A percentile compares a stretch with the other conserved stretches of the same genome.
These are phyloP conservation scores for Symphodus melops DNA, from an alignment of 2,113 vertebrate genomes.

Conservation along the genomic window DNA sequence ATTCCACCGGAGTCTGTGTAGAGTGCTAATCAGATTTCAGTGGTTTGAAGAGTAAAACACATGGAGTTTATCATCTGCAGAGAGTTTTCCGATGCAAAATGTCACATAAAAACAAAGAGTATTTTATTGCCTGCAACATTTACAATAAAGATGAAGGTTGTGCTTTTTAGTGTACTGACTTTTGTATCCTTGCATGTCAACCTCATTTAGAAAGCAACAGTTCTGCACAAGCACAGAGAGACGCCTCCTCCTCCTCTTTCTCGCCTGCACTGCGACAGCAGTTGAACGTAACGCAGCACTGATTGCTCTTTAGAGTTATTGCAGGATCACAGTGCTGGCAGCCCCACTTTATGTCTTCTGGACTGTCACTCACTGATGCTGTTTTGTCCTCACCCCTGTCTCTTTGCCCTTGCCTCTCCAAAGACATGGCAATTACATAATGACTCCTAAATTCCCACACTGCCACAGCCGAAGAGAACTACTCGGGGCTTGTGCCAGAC, in stretches of 20 bases:
- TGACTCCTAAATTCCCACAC: slow-evolving; percentile 56
- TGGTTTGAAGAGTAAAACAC: slow-evolving; percentile 96
- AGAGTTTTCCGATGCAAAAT: not conserved
- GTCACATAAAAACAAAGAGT: not conserved
- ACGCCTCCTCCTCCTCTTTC: slow-evolving; percentile 18
- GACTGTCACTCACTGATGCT: slow-evolving; percentile 62
- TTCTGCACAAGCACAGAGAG: slow-evolving; percentile 71
- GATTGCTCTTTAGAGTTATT: slow-evolving; percentile 67
- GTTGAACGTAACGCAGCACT: slow-evolving; percentile 34
- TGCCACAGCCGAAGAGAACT: slow-evolving; percentile 35
- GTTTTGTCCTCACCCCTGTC: slow-evolving; percentile 54
- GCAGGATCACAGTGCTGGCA: slow-evolving; percentile 59
- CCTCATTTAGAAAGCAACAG: slow-evolving; percentile 45
- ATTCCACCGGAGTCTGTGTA: slow-evolving; percentile 99
- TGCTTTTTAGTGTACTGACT: slow-evolving; percentile 3
- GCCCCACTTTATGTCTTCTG: slow-evolving; percentile 59
- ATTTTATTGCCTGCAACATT: slow-evolving; percentile 22
- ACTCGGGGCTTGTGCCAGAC: slow-evolving; percentile 12
- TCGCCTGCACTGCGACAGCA: slow-evolving; percentile 62
- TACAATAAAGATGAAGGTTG: slow-evolving; percentile 45
- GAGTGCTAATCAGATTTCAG: slow-evolving; percentile 96
- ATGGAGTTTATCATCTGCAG: slow-evolving; percentile 84
- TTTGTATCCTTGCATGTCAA: slow-evolving; percentile 22
- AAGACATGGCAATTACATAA: slow-evolving; percentile 65
- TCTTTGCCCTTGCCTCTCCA: slow-evolving; percentile 50